These are phyloP conservation scores for Lasioglossum calceatum DNA, from an alignment of 2,888 invertebrate genomes.

Conservation along the genomic window DNA sequence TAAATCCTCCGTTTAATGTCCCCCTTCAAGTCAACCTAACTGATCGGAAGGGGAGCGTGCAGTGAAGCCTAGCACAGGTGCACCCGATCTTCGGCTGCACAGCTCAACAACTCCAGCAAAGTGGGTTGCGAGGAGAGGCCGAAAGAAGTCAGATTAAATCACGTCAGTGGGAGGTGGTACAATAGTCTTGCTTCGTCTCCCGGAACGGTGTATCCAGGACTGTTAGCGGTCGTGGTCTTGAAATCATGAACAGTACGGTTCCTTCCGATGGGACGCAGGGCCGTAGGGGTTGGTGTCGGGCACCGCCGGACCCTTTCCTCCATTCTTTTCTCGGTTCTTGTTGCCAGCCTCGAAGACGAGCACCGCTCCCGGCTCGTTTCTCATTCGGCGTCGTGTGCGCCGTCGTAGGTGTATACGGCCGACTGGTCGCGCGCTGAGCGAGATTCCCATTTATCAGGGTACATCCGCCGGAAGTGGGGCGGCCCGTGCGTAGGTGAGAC, in stretches of 20 bases:
- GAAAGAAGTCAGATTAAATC: background rate
- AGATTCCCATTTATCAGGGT: constrained; percentile 83
- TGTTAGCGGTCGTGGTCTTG: constrained; percentile 12
- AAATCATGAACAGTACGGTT: constrained; percentile 50
- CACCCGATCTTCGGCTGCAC: background rate
- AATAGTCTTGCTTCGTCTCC: background rate
- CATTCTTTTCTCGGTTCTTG: constrained; percentile 54
- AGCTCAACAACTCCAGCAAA: background rate
- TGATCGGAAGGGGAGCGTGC: background rate
- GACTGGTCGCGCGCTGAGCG: constrained; percentile 73
- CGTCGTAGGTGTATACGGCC: constrained; percentile 76
- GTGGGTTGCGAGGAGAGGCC: background rate
- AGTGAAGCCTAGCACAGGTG: background rate
- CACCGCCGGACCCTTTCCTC: constrained; percentile 46
- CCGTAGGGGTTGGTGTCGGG: constrained; percentile 3
- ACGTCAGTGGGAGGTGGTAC: background rate
- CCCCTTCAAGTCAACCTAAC: background rate
- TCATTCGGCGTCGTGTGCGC: constrained; percentile 63
- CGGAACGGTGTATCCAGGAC: constrained; percentile 28
- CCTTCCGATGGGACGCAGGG: constrained; percentile 23
- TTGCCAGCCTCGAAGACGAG: constrained; percentile 65
- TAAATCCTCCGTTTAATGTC: background rate
- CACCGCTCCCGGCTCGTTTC: constrained; percentile 62
- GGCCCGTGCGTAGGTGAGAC: constrained; percentile 82
- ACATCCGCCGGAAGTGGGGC: constrained; percentile 84